Evolutionary conservation across 2,113 vertebrate species (phyloP).

Genomic region (Catagonus wagneri): DNA sequence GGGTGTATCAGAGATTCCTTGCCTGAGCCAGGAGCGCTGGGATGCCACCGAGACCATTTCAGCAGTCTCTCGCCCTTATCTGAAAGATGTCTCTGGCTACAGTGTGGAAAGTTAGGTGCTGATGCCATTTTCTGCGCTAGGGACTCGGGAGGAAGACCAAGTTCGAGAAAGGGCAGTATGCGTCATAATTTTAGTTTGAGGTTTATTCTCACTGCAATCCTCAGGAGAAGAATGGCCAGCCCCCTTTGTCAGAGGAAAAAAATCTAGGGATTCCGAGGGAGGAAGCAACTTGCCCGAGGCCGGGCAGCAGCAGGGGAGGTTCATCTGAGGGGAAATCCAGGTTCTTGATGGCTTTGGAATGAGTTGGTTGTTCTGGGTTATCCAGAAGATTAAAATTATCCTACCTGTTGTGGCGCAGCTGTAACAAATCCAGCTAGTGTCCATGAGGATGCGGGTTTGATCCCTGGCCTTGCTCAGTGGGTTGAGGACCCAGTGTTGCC

Average conservation of each 20-base stretch:
- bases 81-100: background rate
- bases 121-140: background rate
- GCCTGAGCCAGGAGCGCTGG: background rate
- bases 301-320: background rate
- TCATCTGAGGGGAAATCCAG: background rate
- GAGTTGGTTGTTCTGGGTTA: background rate
- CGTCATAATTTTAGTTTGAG: background rate
- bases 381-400: background rate
- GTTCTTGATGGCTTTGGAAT: background rate
- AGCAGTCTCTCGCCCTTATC: background rate
- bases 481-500: no score
- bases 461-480: no score
- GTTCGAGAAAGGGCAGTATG: background rate
- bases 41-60: background rate
- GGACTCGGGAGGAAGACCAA: background rate
- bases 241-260: background rate
- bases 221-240: background rate
- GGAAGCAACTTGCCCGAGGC: background rate
- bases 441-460: no score
- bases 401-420: background rate
- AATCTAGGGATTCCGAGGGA: background rate
- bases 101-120: background rate
- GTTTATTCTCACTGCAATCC: background rate
- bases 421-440: no score
- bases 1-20: background rate